phyloP scores from a whole-genome alignment of 2,113 vertebrate species.

The Tursiops truncatus region DNA sequence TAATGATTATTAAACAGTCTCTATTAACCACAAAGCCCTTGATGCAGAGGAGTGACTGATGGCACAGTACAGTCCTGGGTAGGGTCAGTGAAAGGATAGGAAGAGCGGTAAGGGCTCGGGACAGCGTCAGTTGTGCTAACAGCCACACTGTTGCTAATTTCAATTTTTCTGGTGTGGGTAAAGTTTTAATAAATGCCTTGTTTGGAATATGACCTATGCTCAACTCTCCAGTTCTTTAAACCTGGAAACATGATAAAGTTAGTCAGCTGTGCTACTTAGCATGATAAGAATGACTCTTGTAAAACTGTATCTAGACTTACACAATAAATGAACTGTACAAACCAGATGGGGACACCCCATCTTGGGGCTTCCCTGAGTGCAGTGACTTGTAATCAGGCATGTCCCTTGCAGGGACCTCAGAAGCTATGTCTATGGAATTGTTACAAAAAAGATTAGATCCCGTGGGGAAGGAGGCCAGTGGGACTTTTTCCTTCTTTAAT shows the following conservation, averaged over 20 bases:
- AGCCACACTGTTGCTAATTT: not conserved
- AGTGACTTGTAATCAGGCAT: not conserved
- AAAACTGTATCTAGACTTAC: not conserved
- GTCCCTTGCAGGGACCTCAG: not conserved
- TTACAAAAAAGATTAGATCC: not conserved
- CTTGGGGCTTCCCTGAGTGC: not conserved
- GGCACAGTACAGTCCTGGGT: not conserved
- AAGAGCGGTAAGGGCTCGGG: not conserved
- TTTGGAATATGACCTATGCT: not conserved
- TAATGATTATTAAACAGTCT: not conserved
- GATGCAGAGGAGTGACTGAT: not conserved
- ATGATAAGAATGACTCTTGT: not conserved
- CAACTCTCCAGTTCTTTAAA: not conserved
- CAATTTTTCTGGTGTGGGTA: not conserved
- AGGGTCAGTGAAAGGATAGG: not conserved
- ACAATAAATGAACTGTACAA: not conserved
- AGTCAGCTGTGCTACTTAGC: not conserved
- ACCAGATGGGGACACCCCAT: not conserved
- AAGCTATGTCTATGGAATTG: not conserved
- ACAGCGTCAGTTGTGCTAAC: not conserved
- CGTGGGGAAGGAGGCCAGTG: not conserved
- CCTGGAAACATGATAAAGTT: not conserved
- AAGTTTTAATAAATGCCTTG: not conserved
- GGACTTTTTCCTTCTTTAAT: not conserved
- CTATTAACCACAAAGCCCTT: not conserved